These are phyloP conservation scores for Syngnathus acus DNA, from an alignment of 2,797 vertebrate species.

Conservation along the genomic window DNA sequence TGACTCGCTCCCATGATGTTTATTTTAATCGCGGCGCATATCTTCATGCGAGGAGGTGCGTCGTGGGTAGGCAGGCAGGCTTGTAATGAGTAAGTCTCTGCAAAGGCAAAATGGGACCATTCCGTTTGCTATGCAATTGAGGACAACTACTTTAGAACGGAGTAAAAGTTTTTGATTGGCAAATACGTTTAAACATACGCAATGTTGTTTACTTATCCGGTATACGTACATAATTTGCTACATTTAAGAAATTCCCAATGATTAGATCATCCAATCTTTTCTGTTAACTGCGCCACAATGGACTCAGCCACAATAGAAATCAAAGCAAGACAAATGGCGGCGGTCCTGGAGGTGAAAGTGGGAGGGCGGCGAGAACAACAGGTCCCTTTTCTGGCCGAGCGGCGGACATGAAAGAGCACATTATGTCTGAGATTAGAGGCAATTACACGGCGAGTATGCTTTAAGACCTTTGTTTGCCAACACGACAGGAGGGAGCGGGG, in stretches of 20 bases:
- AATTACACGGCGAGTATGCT: constrained; percentile 64
- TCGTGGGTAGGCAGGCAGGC: not conserved
- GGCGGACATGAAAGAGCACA: constrained; percentile 63
- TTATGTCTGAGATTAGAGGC: constrained; percentile 70
- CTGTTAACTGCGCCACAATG: constrained; percentile 21
- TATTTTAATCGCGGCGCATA: constrained; percentile 28
- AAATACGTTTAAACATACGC: not conserved
- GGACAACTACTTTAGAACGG: not conserved
- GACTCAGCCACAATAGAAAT: constrained; percentile 11
- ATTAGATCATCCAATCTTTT: no score
- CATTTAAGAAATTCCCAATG: not conserved
- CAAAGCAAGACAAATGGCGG: constrained; percentile 15
- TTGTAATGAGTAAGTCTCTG: not conserved
- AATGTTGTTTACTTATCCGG: not conserved
- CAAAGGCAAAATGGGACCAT: constrained; percentile 7
- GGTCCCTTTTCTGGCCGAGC: constrained; percentile 53
- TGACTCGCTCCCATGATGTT: constrained; percentile 26
- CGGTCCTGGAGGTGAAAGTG: constrained; percentile 45
- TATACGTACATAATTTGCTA: not conserved
- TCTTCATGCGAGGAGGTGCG: constrained; percentile 6
- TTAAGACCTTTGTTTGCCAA: constrained; percentile 70
- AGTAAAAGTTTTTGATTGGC: no score
- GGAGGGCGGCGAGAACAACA: constrained; percentile 49
- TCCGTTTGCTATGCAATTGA: not conserved
- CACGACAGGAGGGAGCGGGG: constrained; percentile 62